These are phyloP conservation scores for Podargus strigoides DNA, from an alignment of 2,797 vertebrate genomes.

Conservation along the genomic window DNA sequence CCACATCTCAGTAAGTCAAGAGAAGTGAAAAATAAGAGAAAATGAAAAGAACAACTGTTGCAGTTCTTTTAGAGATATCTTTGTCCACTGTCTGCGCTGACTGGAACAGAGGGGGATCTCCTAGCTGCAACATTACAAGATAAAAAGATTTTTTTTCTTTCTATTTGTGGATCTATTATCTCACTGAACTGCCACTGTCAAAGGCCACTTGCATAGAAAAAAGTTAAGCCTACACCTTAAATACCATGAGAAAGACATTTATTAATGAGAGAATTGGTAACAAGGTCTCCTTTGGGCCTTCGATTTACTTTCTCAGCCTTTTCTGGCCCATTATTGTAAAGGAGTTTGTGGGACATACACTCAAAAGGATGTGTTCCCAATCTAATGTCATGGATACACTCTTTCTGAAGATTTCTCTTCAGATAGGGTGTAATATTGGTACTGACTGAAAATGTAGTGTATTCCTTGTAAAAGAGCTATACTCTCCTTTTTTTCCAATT, in stretches of 20 bases:
- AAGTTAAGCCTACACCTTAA: background rate
- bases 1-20: background rate
- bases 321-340: background rate
- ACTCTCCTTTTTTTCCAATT: background rate
- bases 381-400: background rate
- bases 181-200: background rate
- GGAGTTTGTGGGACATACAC: background rate
- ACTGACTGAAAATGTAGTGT: background rate
- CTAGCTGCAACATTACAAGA: background rate
- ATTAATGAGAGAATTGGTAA: background rate
- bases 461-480: background rate
- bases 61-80: background rate
- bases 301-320: background rate
- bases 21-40: background rate
- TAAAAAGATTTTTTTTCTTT: background rate
- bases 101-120: background rate
- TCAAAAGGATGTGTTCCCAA: background rate
- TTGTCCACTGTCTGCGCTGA: background rate
- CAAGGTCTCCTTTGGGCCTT: background rate
- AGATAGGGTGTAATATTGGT: background rate
- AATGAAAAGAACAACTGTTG: background rate
- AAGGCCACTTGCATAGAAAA: background rate
- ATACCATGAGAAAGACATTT: background rate
- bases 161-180: background rate
- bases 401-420: background rate